phyloP scores from a whole-genome alignment of 2,888 invertebrate species.

The Yponomeuta sedellus region DNA sequence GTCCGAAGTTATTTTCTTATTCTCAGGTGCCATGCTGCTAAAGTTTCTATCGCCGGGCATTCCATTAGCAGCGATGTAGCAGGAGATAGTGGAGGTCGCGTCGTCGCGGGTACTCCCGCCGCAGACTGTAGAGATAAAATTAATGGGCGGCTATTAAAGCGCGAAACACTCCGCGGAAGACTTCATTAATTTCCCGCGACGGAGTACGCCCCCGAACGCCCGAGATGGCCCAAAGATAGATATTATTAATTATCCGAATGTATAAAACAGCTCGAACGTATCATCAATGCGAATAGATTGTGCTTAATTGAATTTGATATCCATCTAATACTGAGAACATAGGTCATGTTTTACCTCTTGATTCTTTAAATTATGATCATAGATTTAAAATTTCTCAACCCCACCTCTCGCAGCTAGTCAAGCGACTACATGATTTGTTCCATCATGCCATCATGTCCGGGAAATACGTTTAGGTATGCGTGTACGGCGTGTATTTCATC shows the following conservation, averaged over 20 bases:
- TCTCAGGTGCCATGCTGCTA: neutral
- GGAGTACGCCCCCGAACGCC: constrained; percentile 60
- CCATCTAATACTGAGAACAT: neutral
- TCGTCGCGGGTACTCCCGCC: constrained; percentile 2
- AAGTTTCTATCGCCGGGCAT: neutral
- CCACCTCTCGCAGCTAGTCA: neutral
- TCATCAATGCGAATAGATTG: constrained; percentile 5
- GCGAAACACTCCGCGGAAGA: constrained; percentile 67
- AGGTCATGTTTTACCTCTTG: neutral
- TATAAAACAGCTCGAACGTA: constrained; percentile 8
- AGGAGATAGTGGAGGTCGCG: constrained; percentile 2
- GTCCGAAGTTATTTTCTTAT: neutral
- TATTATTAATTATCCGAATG: constrained; percentile 59
- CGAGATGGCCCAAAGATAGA: constrained; percentile 59
- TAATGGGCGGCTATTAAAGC: constrained; percentile 67
- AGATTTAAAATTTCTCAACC: neutral
- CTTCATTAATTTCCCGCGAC: constrained; percentile 70
- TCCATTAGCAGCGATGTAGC: constrained; percentile 6
- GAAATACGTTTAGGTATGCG: neutral
- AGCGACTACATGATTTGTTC: neutral
- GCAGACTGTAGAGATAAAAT: constrained; percentile 59
- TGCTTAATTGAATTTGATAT: constrained; percentile 3
- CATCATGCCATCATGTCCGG: neutral
- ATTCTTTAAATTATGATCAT: neutral
- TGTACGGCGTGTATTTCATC: neutral